These are phyloP conservation scores for Alaudala cheleensis DNA, from an alignment of 2,113 vertebrate genomes.

Conservation along the genomic window DNA sequence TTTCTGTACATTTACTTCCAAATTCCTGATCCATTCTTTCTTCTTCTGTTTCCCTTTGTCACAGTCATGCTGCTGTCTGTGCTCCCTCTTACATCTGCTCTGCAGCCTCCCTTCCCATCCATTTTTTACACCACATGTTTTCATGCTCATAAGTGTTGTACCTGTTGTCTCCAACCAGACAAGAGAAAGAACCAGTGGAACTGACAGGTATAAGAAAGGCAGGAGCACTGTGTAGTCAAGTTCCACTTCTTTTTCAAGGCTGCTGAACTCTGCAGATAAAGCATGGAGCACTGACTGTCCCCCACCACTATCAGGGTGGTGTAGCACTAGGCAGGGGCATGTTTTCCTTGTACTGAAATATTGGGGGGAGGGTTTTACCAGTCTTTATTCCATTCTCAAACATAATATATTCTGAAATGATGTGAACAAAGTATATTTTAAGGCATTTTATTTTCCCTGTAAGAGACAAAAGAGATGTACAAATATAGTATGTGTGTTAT, in stretches of 20 bases:
- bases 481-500: neutral
- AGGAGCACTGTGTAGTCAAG: neutral
- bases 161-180: neutral
- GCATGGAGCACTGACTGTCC: neutral
- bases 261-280: neutral
- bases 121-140: neutral
- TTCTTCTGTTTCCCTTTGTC: neutral
- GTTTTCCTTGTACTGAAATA: neutral
- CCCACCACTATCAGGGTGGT: neutral
- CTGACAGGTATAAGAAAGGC: neutral
- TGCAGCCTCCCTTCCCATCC: accelerated
- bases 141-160: neutral
- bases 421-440: neutral
- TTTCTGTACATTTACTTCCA: neutral
- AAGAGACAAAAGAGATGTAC: constrained; percentile 2
- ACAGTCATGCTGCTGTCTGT: accelerated
- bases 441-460: neutral
- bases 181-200: neutral
- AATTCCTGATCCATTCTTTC: neutral
- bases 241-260: neutral
- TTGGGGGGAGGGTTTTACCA: neutral
- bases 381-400: neutral
- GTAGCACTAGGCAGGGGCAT: neutral
- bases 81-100: neutral
- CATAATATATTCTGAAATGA: neutral